Evolutionary conservation across 2,888 invertebrate genomes (phyloP).

Genomic region (Meta bourneti): DNA sequence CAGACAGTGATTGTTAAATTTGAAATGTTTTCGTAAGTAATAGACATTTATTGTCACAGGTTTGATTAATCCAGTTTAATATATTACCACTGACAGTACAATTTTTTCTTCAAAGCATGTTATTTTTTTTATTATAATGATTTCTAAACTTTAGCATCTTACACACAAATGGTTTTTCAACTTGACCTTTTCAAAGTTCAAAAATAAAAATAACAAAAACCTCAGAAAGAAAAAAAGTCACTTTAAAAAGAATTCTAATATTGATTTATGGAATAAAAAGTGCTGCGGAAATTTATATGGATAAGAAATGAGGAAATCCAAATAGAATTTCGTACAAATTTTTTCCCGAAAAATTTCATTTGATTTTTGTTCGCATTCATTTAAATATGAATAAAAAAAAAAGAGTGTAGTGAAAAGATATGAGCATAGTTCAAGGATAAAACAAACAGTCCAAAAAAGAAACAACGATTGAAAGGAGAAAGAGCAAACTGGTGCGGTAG

Average conservation of each 20-base stretch:
- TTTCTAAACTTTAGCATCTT: no score
- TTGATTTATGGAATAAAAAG: not conserved
- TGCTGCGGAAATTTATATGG: not conserved
- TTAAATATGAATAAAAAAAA: slow-evolving; percentile 1
- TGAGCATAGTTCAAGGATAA: not conserved
- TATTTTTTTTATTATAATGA: no score
- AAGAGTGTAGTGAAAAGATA: not conserved
- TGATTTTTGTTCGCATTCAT: not conserved
- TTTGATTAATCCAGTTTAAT: no score
- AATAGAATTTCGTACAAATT: not conserved
- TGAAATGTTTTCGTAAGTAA: no score
- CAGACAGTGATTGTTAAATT: no score
- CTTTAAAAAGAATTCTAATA: not conserved
- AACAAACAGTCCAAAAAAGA: slow-evolving; percentile 2
- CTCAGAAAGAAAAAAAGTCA: not conserved
- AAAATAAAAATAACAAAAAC: no score
- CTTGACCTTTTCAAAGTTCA: no score
- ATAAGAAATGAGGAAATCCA: not conserved
- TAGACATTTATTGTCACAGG: no score
- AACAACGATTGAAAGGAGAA: slow-evolving; percentile 34
- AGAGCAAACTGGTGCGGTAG: slow-evolving; percentile 27
- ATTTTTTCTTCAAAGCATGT: no score
- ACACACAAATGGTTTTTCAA: no score
- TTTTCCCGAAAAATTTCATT: not conserved
- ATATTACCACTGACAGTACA: no score